Base-by-base conservation (phyloP, 2,113 vertebrate genomes). In the Genyomyrus donnyi region DNA sequence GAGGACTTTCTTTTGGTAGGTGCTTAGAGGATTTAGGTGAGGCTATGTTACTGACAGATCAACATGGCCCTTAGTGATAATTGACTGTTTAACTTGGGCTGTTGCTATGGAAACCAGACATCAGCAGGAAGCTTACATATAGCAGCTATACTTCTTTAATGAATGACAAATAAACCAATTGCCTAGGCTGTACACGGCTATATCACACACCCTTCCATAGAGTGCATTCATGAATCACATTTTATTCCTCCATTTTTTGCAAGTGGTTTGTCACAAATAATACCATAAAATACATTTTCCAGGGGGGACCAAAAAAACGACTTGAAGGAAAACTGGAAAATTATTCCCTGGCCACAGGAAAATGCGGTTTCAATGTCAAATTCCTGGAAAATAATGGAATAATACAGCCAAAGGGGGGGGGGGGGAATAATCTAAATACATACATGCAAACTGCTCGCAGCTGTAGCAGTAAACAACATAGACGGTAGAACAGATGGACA, bases 351-450 rank as follows among this genome's bases (percentile, higher is more conserved):
- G 83, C 83, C 42, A n/a, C 83, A 46, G 83, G 74, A 48, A 85
- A 85, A 85, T 85, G 83, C 83, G 17, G 83, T 85, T 85, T 85
- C 45, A 48, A 46, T 46, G 83, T 46, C 83, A 85, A 85, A 45
- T 85, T 85, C 83, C 83, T 24, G 39, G 83, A 85, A 85, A 45
- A 85, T 85, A 85, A 48, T 85, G 45, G 45, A 85, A 85, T 85
- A 48, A 85, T 48, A 48, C 39, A 46, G 83, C 83, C 83, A 85
- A 85, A 85, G 46, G 10, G 39, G 45, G 45, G 42, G 49, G n/a
- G n/a, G n/a, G n/a, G n/a, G n/a, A 84, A 24, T 39, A 85, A 24
- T 85, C 35, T 39, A 80, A 80, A 80, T 80, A 80, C 83, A 85
- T n/a, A 85, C 19, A 9, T 85, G 39, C 83, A 85, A 85, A 85